Conservation (phyloP, 1,140 invertebrate genomes). For the Drosophila carrolli region DNA sequence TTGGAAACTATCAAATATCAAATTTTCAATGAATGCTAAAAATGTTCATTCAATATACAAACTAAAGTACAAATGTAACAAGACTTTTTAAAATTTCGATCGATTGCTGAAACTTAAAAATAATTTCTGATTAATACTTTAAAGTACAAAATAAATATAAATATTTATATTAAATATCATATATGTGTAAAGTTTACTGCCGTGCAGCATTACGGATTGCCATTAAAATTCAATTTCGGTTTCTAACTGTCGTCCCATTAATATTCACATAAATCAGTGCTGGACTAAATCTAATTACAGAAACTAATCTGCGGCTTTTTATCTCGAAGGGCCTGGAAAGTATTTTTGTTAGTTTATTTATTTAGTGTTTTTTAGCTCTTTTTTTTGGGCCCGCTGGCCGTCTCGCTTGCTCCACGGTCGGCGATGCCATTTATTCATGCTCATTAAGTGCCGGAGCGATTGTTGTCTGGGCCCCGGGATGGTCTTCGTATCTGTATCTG, state of each 20-base stretch:
- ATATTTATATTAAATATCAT: background rate
- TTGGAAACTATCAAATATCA: no score
- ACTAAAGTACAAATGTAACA: no score
- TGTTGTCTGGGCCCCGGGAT: constrained; percentile 50
- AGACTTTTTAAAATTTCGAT: no score
- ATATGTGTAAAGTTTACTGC: background rate
- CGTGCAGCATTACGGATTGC: constrained; percentile 26
- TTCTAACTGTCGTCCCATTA: constrained; percentile 63
- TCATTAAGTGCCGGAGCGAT: constrained; percentile 76
- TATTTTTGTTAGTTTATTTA: constrained; percentile 32
- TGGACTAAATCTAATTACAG: constrained; percentile 73
- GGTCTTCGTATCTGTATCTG: constrained; percentile 34
- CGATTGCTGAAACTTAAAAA: no score
- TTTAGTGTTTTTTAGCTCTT: constrained; percentile 24
- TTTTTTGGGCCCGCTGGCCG: constrained; percentile 30
- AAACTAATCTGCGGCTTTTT: constrained; percentile 66
- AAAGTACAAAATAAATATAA: no score
- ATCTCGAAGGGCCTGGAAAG: constrained; percentile 34
- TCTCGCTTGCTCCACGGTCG: constrained; percentile 22
- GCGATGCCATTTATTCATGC: constrained; percentile 78
- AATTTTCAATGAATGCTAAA: no score
- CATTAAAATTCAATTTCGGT: constrained; percentile 61
- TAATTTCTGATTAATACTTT: no score
- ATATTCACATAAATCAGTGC: constrained; percentile 74
- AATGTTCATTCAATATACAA: no score